Evolutionary conservation across 1,140 invertebrate genomes (phyloP).

Genomic region (Trichomalopsis sarcophagae): DNA sequence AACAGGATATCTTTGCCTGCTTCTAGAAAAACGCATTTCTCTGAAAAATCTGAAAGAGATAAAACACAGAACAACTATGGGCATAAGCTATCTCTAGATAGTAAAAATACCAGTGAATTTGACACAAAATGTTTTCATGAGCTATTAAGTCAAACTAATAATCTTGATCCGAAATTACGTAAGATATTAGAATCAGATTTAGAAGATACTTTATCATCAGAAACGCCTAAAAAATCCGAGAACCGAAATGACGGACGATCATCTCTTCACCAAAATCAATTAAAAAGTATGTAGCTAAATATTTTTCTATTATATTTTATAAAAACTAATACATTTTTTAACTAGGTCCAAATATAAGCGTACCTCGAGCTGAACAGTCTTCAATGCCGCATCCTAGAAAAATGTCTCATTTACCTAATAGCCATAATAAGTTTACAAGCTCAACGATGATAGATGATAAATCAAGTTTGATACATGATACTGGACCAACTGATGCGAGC

Average conservation of each 20-base stretch:
- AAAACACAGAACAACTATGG: slow-evolving; percentile 26
- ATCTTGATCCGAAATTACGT: slow-evolving; percentile 18
- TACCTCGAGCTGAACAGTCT: slow-evolving; percentile 45
- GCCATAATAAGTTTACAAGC: slow-evolving; percentile 34
- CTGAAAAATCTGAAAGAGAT: slow-evolving; percentile 54
- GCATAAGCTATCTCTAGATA: slow-evolving; percentile 65
- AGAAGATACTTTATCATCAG: background rate
- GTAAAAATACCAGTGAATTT: slow-evolving; percentile 50
- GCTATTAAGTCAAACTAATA: slow-evolving; percentile 8
- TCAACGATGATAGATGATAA: slow-evolving; percentile 33
- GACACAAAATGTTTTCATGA: slow-evolving; percentile 18
- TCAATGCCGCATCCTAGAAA: background rate
- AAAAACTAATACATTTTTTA: slow-evolving; percentile 18
- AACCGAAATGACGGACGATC: slow-evolving; percentile 1
- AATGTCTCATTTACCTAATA: slow-evolving; percentile 29
- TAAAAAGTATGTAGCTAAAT: slow-evolving; percentile 21
- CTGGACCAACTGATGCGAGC: slow-evolving; percentile 24
- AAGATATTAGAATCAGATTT: slow-evolving; percentile 34
- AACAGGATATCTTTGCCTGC: slow-evolving; percentile 59
- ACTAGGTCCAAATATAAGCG: slow-evolving; percentile 34
- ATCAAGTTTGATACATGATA: slow-evolving; percentile 46
- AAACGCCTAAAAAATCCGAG: background rate
- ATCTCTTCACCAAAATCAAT: slow-evolving; percentile 11
- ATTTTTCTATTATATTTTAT: background rate
- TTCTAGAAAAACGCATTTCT: slow-evolving; percentile 9